Base-by-base conservation (phyloP, 2,113 vertebrate species). In the Anas platyrhynchos region DNA sequence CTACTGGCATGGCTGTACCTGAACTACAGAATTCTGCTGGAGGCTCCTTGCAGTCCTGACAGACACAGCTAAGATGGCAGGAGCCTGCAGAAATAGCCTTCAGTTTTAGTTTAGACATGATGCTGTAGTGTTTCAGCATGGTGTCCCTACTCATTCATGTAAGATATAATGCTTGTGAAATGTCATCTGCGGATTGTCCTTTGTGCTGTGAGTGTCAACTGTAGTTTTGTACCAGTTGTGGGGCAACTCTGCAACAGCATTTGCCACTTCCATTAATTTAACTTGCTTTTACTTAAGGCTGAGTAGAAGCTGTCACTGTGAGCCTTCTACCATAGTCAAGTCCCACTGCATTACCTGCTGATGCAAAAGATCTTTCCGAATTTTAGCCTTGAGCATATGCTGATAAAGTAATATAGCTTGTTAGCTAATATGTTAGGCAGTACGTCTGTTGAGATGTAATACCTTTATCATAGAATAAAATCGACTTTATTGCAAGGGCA, bases 91-190 rank as follows among this genome's bases (percentile, higher is more conserved):
- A n/a, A 36, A 29, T 8, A 16, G 7, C 4, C 36, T 63, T 52
- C 36, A 18, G 25, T 46, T 71, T 46, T 26, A 52, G 31, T 76
- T 46, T 59, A 41, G 58, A 6, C 34, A 27, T n/a, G 12, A 15
- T 2, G 8, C 0, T 1, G 68, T 62, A 25, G 17, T 13, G 9
- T 52, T 62, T 67, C 22, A 29, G 1, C 31, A 7, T 38, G 21
- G 16, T 54, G 25, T 48, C 38, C 26, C 7, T 59, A 34, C n/a
- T 15, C 7, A 5, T 34, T 1, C 27, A 11, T 13, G 5, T 65
- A 18, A 52, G 62, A 76, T 1, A 2, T 8, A 55, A 55, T 1
- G 6, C 16, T 67, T 31, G 1, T 26, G 26, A 56, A 50, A 17
- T 29, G 16, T 46, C n/a, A 32, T 29, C 56, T 80, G 26, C 27